phyloP scores from a whole-genome alignment of 2,888 invertebrate genomes.

The Euphydryas editha region DNA sequence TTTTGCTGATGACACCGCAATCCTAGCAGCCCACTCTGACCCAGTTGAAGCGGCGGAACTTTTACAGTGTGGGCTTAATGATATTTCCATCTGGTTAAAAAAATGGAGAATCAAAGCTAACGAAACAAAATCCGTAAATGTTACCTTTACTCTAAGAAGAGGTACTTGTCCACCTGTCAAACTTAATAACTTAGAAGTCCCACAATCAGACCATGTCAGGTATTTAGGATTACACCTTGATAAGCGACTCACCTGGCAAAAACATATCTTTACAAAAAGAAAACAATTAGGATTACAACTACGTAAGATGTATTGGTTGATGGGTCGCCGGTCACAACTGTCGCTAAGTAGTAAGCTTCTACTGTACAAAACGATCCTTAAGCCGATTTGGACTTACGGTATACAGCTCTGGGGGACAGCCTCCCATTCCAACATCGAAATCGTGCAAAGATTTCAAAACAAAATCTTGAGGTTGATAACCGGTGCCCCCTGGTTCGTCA shows the following conservation, averaged over 20 bases:
- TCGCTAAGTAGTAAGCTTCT: slow-evolving; percentile 33
- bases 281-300: slow-evolving; percentile 12
- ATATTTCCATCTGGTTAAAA: slow-evolving; percentile 31
- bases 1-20: slow-evolving; percentile 1
- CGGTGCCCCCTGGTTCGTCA: slow-evolving; percentile 16
- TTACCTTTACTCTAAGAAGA: not conserved
- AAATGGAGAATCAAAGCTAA: slow-evolving; percentile 39
- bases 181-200: slow-evolving; percentile 16
- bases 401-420: slow-evolving; percentile 30
- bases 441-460: slow-evolving; percentile 22
- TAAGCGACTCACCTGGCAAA: slow-evolving; percentile 12
- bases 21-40: slow-evolving; percentile 25
- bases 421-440: slow-evolving; percentile 18
- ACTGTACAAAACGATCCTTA: too few species aligned
- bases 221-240: slow-evolving; percentile 18
- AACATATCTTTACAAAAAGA: slow-evolving; percentile 17
- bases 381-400: slow-evolving; percentile 33
- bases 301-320: slow-evolving; percentile 32
- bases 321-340: slow-evolving; percentile 32
- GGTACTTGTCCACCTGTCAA: slow-evolving; percentile 6
- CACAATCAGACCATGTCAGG: too few species aligned
- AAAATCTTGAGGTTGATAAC: slow-evolving; percentile 23
- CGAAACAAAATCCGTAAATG: slow-evolving; percentile 32
- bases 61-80: too few species aligned
- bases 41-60: too few species aligned